Conservation (phyloP, 2,113 vertebrate genomes). For the Aptenodytes patagonicus region DNA sequence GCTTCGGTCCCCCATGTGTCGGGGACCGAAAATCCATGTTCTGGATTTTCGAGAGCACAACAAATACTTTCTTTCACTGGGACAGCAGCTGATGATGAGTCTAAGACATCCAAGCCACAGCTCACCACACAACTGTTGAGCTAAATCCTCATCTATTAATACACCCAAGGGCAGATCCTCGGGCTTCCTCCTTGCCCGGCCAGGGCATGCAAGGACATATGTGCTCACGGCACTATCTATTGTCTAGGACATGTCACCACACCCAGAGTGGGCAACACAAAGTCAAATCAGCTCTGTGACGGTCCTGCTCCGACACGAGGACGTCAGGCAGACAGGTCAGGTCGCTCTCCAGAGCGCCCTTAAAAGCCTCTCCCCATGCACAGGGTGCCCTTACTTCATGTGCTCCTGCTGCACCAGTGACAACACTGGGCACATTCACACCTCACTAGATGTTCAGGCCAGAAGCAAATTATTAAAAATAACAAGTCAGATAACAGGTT, state of each 20-base stretch:
- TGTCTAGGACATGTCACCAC: background rate
- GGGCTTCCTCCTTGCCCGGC: background rate
- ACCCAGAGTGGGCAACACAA: fast-evolving
- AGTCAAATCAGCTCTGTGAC: background rate
- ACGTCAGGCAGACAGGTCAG: background rate
- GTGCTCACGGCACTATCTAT: background rate
- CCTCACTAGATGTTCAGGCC: background rate
- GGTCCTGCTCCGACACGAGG: background rate
- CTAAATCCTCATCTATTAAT: background rate
- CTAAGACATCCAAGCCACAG: background rate
- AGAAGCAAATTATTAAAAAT: background rate
- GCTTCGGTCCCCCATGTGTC: fast-evolving
- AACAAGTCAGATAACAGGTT: background rate
- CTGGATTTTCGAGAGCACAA: background rate
- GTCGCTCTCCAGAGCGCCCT: background rate
- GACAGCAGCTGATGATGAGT: background rate
- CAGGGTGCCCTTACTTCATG: background rate
- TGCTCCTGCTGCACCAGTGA: background rate
- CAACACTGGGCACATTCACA: background rate
- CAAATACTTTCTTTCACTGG: background rate
- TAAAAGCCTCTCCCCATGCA: background rate
- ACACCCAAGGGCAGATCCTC: background rate
- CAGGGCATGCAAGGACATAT: background rate
- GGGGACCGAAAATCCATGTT: background rate
- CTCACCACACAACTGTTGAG: background rate